phyloP scores from a whole-genome alignment of 2,113 vertebrate species.

The Turdus rufiventris region DNA sequence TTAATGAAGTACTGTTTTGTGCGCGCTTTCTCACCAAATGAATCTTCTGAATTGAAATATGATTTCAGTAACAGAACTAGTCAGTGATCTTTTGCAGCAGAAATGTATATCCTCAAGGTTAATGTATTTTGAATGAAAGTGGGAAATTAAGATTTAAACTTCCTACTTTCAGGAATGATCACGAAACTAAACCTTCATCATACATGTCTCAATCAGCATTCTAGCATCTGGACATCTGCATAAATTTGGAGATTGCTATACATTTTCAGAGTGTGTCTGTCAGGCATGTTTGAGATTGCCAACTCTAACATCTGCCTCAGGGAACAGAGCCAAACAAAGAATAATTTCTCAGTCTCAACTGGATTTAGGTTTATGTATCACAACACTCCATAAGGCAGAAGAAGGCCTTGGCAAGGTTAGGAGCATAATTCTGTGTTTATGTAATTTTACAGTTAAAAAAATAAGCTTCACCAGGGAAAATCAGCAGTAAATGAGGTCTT shows the following conservation, averaged over 20 bases:
- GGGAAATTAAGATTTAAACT: not conserved
- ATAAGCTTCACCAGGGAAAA: not conserved
- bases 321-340: not conserved
- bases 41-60: not conserved
- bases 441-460: not conserved
- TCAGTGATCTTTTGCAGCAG: not conserved
- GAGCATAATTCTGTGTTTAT: not conserved
- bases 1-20: not conserved
- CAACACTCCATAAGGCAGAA: not conserved
- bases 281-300: not conserved
- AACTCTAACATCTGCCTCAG: not conserved
- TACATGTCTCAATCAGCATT: not conserved
- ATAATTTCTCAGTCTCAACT: not conserved
- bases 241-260: slow-evolving; percentile 5
- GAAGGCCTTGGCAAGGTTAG: not conserved
- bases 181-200: not conserved
- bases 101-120: not conserved
- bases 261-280: not conserved
- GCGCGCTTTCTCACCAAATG: not conserved
- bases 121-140: not conserved
- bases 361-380: not conserved
- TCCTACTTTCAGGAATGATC: not conserved
- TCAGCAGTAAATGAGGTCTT: not conserved
- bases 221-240: not conserved
- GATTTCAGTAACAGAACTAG: not conserved